Evolutionary conservation across 2,888 invertebrate genomes (phyloP).

Genomic region (Ectropis crepuscularia): DNA sequence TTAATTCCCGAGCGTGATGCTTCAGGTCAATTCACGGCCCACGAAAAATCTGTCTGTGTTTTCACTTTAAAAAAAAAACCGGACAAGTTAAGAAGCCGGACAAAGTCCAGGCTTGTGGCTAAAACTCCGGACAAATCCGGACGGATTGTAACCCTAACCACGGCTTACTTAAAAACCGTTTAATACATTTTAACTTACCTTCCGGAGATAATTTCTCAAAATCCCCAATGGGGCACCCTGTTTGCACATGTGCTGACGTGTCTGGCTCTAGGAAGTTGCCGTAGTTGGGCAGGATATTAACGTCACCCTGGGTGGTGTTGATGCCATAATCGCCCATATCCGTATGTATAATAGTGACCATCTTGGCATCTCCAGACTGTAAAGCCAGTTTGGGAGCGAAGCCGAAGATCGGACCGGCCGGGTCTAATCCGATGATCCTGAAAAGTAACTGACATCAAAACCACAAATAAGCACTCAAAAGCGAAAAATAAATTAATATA

Average conservation of each 20-base stretch:
- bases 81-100: too few relatives aligned
- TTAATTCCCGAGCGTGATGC: too few relatives aligned
- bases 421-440: constrained; percentile 60
- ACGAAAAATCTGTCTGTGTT: too few relatives aligned
- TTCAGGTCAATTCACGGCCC: too few relatives aligned
- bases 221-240: background rate
- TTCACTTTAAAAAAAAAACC: too few relatives aligned
- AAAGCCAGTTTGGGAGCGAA: constrained; percentile 38
- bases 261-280: background rate
- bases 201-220: background rate
- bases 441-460: background rate
- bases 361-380: constrained; percentile 52
- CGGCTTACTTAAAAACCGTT: too few relatives aligned
- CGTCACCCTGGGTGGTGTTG: constrained; percentile 56
- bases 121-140: too few relatives aligned
- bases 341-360: constrained; percentile 84
- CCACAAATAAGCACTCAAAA: too few relatives aligned
- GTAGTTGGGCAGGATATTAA: background rate
- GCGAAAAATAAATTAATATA: too few relatives aligned
- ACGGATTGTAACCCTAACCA: too few relatives aligned
- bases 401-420: constrained; percentile 74
- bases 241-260: background rate
- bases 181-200: background rate
- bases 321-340: constrained; percentile 78
- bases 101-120: too few relatives aligned